Evolutionary conservation across 2,113 vertebrate species (phyloP).

Genomic region (Oophaga pumilio): DNA sequence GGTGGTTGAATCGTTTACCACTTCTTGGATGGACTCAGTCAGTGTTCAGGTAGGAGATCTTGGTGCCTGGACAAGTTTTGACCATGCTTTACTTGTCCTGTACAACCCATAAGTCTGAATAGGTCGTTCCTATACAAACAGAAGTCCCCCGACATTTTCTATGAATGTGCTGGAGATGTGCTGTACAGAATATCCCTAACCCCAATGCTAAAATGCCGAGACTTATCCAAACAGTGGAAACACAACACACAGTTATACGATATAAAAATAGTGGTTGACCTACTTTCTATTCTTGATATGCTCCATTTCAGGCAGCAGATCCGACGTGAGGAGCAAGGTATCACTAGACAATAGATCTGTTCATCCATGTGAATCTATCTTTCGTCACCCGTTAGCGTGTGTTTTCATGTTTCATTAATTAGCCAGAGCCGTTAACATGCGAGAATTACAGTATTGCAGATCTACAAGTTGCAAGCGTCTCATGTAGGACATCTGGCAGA

Average conservation of each 20-base stretch:
- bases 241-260: background rate
- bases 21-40: too few relatives aligned
- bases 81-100: background rate
- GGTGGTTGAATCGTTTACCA: too few relatives aligned
- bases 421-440: constrained; percentile 1
- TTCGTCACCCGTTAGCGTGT: background rate
- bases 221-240: background rate
- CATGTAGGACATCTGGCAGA: constrained; percentile 26
- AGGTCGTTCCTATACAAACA: background rate
- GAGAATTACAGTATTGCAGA: constrained; percentile 1
- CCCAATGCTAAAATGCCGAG: background rate
- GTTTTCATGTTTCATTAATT: constrained; percentile 46
- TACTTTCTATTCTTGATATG: constrained; percentile 31
- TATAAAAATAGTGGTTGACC: constrained; percentile 53
- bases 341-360: background rate
- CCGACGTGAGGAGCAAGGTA: background rate
- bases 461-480: background rate
- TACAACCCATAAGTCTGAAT: background rate
- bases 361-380: constrained; percentile 25
- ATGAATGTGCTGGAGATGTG: background rate
- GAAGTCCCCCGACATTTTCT: background rate
- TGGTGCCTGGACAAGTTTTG: too few relatives aligned
- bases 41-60: too few relatives aligned
- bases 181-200: background rate
- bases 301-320: constrained; percentile 33